Evolutionary conservation across 2,797 vertebrate species (phyloP).

Genomic region (Sebastes itinus): DNA sequence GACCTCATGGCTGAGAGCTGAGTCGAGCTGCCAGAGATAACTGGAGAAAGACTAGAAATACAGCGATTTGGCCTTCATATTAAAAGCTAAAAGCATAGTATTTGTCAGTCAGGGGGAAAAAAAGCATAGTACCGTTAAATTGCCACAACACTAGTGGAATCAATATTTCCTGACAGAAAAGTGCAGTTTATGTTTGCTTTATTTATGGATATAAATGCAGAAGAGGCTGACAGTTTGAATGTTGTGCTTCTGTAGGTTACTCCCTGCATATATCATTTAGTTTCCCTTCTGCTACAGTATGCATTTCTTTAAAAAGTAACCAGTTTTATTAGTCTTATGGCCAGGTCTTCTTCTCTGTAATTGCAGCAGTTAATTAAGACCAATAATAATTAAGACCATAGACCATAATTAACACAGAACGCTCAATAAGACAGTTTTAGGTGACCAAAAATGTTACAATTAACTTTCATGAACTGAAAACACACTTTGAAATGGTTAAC

Average conservation of each 20-base stretch:
- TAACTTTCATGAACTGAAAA: too few species aligned
- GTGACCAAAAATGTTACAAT: too few species aligned
- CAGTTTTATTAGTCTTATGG: background rate
- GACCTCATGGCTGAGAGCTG: slow-evolving; percentile 16
- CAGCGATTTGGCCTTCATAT: slow-evolving; percentile 35
- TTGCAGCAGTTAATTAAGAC: background rate
- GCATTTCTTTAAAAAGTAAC: background rate
- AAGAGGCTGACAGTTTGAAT: background rate
- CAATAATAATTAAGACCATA: background rate
- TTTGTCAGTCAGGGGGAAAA: slow-evolving; percentile 16
- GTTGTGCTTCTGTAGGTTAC: background rate
- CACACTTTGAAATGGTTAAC: too few species aligned
- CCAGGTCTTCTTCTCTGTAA: background rate
- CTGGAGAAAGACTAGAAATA: slow-evolving; percentile 17
- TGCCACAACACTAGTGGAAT: background rate
- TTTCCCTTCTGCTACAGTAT: background rate
- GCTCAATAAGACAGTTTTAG: too few species aligned
- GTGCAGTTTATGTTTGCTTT: background rate
- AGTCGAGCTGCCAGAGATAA: slow-evolving; percentile 30
- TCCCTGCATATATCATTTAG: background rate
- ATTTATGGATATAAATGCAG: background rate
- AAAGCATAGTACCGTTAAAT: background rate
- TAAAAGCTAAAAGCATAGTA: slow-evolving; percentile 43
- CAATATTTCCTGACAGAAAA: background rate
- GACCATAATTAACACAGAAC: too few species aligned